Conservation (phyloP, 92 coral and sea anemone genomes). For the Zoanthus solanderi region DNA sequence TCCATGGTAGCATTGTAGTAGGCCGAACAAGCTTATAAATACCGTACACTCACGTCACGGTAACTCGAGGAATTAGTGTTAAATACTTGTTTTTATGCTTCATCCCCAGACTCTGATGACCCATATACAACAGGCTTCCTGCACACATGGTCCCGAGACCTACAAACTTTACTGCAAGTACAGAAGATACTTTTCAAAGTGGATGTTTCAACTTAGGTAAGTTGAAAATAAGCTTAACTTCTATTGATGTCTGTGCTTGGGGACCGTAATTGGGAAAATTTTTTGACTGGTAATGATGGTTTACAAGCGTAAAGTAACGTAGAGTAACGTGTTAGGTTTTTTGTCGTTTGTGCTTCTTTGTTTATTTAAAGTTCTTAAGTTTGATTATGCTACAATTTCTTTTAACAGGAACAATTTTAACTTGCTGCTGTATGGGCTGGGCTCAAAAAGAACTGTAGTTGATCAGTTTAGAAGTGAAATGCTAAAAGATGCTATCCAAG, state of each 20-base stretch:
- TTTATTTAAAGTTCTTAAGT: no score
- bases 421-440: slow-evolving; percentile 92
- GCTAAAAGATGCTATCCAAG: slow-evolving; percentile 72
- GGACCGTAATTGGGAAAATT: no score
- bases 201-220: slow-evolving; percentile 96
- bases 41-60: no score
- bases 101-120: slow-evolving; percentile 33
- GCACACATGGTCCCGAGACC: slow-evolving; percentile 79
- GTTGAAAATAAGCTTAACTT: neutral
- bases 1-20: no score
- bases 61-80: no score
- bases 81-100: neutral
- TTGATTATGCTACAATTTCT: neutral
- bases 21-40: no score
- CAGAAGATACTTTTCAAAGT: slow-evolving; percentile 80
- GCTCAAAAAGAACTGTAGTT: slow-evolving; percentile 87
- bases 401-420: slow-evolving; percentile 84
- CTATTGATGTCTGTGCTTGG: neutral
- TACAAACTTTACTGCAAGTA: slow-evolving; percentile 76
- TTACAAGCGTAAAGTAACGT: no score
- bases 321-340: no score
- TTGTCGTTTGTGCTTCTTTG: no score
- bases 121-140: slow-evolving; percentile 73
- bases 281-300: no score
- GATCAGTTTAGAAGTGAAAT: slow-evolving; percentile 89